These are phyloP conservation scores for Lates japonicus DNA, from an alignment of 2,797 vertebrate species.

Conservation along the genomic window DNA sequence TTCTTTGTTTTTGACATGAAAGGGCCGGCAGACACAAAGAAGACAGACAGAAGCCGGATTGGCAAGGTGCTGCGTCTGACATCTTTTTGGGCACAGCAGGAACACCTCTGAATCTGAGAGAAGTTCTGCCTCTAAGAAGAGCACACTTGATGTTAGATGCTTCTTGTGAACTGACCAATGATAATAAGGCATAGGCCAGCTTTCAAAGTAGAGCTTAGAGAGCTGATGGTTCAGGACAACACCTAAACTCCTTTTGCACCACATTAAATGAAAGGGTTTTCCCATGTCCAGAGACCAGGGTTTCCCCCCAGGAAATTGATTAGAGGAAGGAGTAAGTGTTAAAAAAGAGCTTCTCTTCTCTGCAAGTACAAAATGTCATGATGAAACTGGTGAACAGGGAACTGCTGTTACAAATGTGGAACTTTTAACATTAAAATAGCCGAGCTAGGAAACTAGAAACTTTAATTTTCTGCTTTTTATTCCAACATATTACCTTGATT, in stretches of 20 bases:
- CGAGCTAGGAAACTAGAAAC: background rate
- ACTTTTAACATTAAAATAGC: conserved; percentile 3
- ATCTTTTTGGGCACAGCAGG: conserved; percentile 65
- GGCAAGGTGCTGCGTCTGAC: conserved; percentile 53
- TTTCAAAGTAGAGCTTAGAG: conserved; percentile 27
- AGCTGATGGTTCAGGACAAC: conserved; percentile 22
- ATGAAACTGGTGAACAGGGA: background rate
- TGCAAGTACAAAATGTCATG: background rate
- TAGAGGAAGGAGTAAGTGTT: background rate
- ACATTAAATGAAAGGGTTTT: conserved; percentile 38
- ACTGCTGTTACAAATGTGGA: background rate
- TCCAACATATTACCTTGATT: background rate
- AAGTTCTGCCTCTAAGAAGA: conserved; percentile 40
- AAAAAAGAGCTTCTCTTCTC: conserved; percentile 18
- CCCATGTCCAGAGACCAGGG: conserved; percentile 24
- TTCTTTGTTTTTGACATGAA: conserved; percentile 67
- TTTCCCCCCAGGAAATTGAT: conserved; percentile 12
- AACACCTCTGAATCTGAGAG: conserved; percentile 42
- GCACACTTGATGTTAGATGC: conserved; percentile 40
- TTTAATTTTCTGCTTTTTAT: too few relatives aligned
- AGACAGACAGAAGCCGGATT: conserved; percentile 26
- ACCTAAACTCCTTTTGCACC: background rate
- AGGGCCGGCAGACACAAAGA: conserved; percentile 60
- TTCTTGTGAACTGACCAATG: conserved; percentile 47
- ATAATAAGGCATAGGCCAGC: background rate